These are phyloP conservation scores for Psylliodes chrysocephalus DNA, from an alignment of 2,888 invertebrate genomes.

Conservation along the genomic window DNA sequence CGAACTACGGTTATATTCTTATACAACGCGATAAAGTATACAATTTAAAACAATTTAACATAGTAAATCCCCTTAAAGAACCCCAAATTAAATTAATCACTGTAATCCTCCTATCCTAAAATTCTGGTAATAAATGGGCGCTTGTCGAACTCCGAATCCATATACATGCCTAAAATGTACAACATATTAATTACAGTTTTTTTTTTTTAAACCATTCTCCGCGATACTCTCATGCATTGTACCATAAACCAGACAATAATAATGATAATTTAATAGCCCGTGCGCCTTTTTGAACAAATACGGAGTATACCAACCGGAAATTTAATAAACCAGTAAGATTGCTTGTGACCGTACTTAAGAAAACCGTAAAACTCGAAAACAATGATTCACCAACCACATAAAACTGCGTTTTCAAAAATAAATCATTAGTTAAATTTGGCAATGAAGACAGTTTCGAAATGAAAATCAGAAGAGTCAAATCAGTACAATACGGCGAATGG, in stretches of 20 bases:
- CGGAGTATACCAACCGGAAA: constrained; percentile 20
- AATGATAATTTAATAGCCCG: constrained; percentile 25
- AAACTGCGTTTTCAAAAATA: too few relatives aligned
- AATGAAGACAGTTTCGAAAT: too few relatives aligned
- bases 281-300: constrained; percentile 8
- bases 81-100: constrained; percentile 4
- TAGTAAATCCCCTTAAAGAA: constrained; percentile 5
- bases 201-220: neutral
- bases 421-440: too few relatives aligned
- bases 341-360: too few relatives aligned
- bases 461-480: too few relatives aligned
- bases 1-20: too few relatives aligned
- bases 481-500: too few relatives aligned
- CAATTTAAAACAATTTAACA: constrained; percentile 2
- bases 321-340: neutral
- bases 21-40: neutral
- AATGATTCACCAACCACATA: too few relatives aligned
- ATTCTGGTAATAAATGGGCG: neutral
- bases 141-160: neutral
- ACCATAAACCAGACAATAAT: constrained; percentile 16
- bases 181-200: constrained; percentile 5
- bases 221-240: neutral
- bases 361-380: too few relatives aligned
- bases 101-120: neutral
- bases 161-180: neutral